Base-by-base conservation (phyloP, 2,888 invertebrate genomes). In the Orthosia gothica region DNA sequence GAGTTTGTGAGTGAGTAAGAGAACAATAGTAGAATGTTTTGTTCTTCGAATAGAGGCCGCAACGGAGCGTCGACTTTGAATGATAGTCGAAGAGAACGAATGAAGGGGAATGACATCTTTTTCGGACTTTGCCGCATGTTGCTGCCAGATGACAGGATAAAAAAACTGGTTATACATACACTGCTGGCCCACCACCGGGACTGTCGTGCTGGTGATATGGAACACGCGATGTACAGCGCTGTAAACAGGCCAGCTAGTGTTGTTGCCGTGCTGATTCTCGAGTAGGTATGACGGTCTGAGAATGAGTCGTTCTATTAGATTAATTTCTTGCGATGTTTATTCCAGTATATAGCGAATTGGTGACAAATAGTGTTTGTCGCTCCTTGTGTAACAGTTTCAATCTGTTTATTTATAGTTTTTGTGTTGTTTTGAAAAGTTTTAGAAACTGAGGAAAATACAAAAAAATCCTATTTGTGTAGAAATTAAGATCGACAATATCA, bases 41-140 rank as follows among this genome's bases (percentile, higher is more conserved):
- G 87, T 87, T 87, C 79, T 73, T 80, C 84, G 83, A 84, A 87
- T 83, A 85, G 86, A 86, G 85, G 86, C 88, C 89, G 86, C 83
- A 54, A 81, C 81, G 84, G 84, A 88, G 88, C 88, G 86, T 86
- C 87, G 88, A 89, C 89, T 89, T 86, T 90, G 90, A 91, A 90
- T 89, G 90, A 91, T 91, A 90, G 89, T 85, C 84, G 83, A 78
- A 85, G 83, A 86, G 81, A 85, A 80, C 83, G 87, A 89, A 87
- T 87, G 87, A 90, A 91, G 91, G 91, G 91, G 91, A 91, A 91
- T 91, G 91, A 91, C 91, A 91, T 91, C 89, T 91, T 91, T 91
- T 91, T 89, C 88, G 90, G 88, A 75, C 87, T 87, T 83, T 73
- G 80, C 73, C 78, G 81, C 91, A 91, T 89, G 84, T 85, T 91